A percentile compares a stretch with the other conserved stretches of the same genome.
Conservation (phyloP, 2,113 vertebrate genomes). For the Podarcis raffonei region DNA sequence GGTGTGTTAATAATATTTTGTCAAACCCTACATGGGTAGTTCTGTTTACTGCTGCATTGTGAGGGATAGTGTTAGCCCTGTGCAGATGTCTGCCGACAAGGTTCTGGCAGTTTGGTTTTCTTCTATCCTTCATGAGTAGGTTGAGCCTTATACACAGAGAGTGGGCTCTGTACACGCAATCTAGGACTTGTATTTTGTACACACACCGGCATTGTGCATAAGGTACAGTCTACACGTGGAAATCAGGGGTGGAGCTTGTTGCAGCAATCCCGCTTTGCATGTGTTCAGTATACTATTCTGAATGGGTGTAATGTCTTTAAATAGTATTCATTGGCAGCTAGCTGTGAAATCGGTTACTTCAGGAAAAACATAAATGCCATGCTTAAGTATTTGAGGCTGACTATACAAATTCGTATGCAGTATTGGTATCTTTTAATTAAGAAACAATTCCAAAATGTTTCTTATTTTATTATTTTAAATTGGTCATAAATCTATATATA, state of each 20-base stretch:
- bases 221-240: background rate
- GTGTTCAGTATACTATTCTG: background rate
- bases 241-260: background rate
- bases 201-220: background rate
- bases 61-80: no score
- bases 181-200: background rate
- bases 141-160: background rate
- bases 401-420: background rate
- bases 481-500: background rate
- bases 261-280: background rate
- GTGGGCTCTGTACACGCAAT: background rate
- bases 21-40: background rate
- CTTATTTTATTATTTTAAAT: background rate
- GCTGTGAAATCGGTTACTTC: background rate
- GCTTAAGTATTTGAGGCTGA: background rate
- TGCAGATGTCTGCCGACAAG: background rate
- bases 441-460: background rate
- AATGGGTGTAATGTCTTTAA: background rate
- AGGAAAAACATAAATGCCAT: background rate
- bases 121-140: background rate
- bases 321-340: background rate
- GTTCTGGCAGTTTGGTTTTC: background rate
- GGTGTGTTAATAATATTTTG: slow-evolving; percentile 12
- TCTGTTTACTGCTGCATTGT: background rate
- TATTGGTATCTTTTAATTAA: background rate